Percentiles rank a stretch among this genome's conserved stretches.
Evolutionary conservation across 1,140 invertebrate genomes (phyloP).

Genomic region (Ooceraea biroi): DNA sequence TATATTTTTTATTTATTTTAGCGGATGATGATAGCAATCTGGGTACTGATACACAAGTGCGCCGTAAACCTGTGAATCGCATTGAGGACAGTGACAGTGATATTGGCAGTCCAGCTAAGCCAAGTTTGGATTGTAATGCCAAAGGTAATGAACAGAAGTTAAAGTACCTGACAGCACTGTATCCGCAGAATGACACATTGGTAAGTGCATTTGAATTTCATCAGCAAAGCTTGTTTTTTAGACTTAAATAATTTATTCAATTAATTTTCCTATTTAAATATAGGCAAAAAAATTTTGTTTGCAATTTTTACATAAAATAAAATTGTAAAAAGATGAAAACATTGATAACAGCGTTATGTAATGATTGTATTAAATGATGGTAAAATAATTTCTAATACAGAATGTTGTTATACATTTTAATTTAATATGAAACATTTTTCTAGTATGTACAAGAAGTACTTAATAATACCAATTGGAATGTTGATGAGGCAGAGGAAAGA

Average conservation of each 20-base stretch:
- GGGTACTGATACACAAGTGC: constrained; percentile 74
- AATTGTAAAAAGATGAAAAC: too few relatives aligned
- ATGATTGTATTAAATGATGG: neutral
- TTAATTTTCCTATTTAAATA: neutral
- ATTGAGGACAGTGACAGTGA: constrained; percentile 84
- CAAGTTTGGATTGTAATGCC: constrained; percentile 70
- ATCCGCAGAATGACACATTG: constrained; percentile 74
- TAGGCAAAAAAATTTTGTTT: constrained; percentile 11
- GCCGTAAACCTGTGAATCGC: constrained; percentile 80
- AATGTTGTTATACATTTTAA: neutral
- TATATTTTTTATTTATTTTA: constrained; percentile 61
- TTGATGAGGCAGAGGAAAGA: constrained; percentile 74
- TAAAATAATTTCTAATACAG: neutral
- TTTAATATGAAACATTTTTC: constrained; percentile 25
- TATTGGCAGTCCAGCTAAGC: constrained; percentile 73
- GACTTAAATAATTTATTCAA: neutral
- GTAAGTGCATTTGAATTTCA: constrained; percentile 60
- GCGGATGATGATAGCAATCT: constrained; percentile 82
- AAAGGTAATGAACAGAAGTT: constrained; percentile 80
- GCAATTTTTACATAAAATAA: neutral
- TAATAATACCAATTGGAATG: constrained; percentile 78
- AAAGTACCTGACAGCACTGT: constrained; percentile 77
- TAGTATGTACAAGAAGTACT: constrained; percentile 77
- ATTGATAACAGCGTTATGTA: too few relatives aligned
- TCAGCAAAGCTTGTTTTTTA: neutral